phyloP scores from a whole-genome alignment of 2,113 vertebrate species.

The Phylloscopus whistleri region DNA sequence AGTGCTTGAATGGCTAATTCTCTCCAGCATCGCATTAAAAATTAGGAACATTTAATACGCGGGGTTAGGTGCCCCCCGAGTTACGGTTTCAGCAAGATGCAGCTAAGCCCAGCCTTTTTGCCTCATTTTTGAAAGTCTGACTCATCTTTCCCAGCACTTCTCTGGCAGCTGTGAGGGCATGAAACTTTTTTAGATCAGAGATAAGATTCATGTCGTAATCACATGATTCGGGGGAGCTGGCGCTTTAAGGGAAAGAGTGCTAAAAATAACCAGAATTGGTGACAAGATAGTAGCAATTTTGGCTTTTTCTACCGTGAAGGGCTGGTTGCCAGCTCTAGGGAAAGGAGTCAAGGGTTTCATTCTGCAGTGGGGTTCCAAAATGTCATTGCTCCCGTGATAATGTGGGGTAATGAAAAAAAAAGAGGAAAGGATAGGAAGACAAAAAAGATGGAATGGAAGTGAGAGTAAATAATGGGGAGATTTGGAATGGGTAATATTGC shows the following conservation, averaged over 20 bases:
- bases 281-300: slow-evolving; percentile 38
- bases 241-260: background rate
- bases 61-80: background rate
- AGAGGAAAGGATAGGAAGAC: background rate
- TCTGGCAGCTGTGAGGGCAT: slow-evolving; percentile 48
- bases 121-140: background rate
- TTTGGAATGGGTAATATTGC: background rate
- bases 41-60: slow-evolving; percentile 19
- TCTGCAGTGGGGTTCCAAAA: background rate
- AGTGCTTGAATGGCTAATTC: slow-evolving; percentile 13
- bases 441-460: background rate
- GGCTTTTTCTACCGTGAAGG: slow-evolving; percentile 18
- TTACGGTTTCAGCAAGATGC: background rate
- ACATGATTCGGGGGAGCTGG: slow-evolving; percentile 18
- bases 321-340: slow-evolving; percentile 9
- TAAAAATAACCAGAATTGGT: slow-evolving; percentile 44
- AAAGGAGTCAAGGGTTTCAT: background rate
- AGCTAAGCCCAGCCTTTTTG: background rate
- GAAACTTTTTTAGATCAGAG: slow-evolving; percentile 23
- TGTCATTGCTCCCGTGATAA: background rate
- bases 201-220: background rate
- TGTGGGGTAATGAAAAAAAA: background rate
- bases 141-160: slow-evolving; percentile 50
- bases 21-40: background rate
- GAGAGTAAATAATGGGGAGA: background rate